These are phyloP conservation scores for Hirundichthys speculiger DNA, from an alignment of 2,113 vertebrate genomes.

Conservation along the genomic window DNA sequence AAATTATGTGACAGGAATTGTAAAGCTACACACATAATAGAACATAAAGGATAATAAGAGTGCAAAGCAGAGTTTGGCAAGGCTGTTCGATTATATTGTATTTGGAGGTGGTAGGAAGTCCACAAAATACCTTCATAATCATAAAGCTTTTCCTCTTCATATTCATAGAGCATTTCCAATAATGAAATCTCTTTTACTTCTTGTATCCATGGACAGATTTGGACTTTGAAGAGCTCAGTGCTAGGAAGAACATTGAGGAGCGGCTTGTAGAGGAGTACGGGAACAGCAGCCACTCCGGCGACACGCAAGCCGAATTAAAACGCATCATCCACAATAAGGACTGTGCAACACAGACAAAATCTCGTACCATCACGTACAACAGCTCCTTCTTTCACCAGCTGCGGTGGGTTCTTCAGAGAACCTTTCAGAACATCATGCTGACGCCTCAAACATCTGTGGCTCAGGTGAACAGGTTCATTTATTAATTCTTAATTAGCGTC, in stretches of 20 bases:
- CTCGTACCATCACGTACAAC: constrained; percentile 81
- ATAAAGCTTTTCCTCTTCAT: too few species aligned
- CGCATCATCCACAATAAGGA: constrained; percentile 67
- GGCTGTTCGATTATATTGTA: too few species aligned
- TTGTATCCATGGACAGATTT: constrained; percentile 41
- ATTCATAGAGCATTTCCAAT: not conserved
- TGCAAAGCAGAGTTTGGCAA: too few species aligned
- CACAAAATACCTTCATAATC: too few species aligned
- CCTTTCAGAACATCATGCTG: constrained; percentile 87
- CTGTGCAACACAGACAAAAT: constrained; percentile 47
- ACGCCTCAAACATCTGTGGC: constrained; percentile 91
- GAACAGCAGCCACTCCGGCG: constrained; percentile 74
- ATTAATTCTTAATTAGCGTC: not conserved
- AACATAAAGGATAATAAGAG: too few species aligned
- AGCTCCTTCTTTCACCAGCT: constrained; percentile 90
- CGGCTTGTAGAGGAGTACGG: constrained; percentile 82
- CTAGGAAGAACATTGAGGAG: constrained; percentile 77
- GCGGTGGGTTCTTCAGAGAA: constrained; percentile 87
- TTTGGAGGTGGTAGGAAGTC: too few species aligned
- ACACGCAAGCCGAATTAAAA: constrained; percentile 80
- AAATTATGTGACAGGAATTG: too few species aligned
- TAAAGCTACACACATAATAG: too few species aligned
- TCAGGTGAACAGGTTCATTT: constrained; percentile 80
- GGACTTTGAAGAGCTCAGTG: constrained; percentile 55
- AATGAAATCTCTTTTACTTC: not conserved